phyloP scores from a whole-genome alignment of 2,888 invertebrate species.

The Ptychoptera contaminata region DNA sequence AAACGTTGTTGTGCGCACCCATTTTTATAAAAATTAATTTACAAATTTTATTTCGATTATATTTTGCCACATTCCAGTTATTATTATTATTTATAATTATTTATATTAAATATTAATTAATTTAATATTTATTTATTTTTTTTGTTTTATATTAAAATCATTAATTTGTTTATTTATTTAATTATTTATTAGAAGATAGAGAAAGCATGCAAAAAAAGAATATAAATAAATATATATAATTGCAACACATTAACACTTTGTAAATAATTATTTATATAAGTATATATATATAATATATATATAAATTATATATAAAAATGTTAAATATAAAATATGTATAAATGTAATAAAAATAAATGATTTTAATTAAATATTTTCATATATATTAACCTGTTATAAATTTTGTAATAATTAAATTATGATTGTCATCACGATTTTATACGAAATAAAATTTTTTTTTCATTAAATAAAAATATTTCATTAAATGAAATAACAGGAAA shows the following conservation, averaged over 20 bases:
- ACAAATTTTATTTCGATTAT: conserved; percentile 1
- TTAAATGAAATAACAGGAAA: too few species aligned
- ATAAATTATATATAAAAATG: conserved; percentile 1
- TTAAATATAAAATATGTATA: conserved; percentile 3
- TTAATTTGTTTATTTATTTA: conserved; percentile 13
- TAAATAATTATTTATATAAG: not conserved
- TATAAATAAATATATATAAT: conserved; percentile 6
- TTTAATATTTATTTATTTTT: conserved; percentile 6
- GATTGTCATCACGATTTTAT: too few species aligned
- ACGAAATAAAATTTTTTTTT: too few species aligned
- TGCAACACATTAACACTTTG: conserved; percentile 19
- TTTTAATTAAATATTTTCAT: not conserved
- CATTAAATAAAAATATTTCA: too few species aligned
- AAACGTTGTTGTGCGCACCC: too few species aligned
- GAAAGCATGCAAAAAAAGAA: conserved; percentile 21
- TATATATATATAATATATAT: conserved; percentile 1
- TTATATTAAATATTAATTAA: conserved; percentile 4
- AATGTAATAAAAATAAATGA: conserved; percentile 1
- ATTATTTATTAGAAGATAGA: conserved; percentile 17
- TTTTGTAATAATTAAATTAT: too few species aligned
- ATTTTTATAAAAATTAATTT: not conserved
- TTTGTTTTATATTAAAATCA: conserved; percentile 8
- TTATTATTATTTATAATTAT: conserved; percentile 1
- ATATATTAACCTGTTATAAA: too few species aligned
- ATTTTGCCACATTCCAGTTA: conserved; percentile 8